A percentile compares a stretch with the other conserved stretches of the same genome.
Evolutionary conservation across 2,797 vertebrate genomes (phyloP).

Genomic region (Enteromius paludinosus): DNA sequence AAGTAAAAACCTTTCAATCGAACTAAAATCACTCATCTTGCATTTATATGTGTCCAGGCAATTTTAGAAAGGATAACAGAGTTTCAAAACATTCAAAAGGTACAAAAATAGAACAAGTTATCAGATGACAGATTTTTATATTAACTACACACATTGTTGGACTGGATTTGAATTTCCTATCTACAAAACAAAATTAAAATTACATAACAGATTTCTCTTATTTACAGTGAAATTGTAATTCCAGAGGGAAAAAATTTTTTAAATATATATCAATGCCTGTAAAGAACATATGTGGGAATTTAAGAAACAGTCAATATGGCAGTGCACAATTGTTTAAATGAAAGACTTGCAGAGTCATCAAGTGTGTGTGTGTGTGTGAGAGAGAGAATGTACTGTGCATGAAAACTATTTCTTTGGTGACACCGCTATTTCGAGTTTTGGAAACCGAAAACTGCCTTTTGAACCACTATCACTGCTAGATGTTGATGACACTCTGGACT

Average conservation of each 20-base stretch:
- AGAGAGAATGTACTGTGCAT: slow-evolving; percentile 20
- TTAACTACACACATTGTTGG: slow-evolving; percentile 63
- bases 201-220: slow-evolving; percentile 83
- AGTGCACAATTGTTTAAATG: slow-evolving; percentile 53
- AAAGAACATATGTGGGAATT: slow-evolving; percentile 45
- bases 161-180: slow-evolving; percentile 81
- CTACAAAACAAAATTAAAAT: slow-evolving; percentile 80
- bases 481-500: slow-evolving; percentile 86
- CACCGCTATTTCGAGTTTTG: slow-evolving; percentile 81
- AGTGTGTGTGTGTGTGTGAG: slow-evolving; percentile 22
- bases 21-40: slow-evolving; percentile 56
- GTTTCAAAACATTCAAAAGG: slow-evolving; percentile 58
- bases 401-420: slow-evolving; percentile 83
- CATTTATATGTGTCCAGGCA: slow-evolving; percentile 66
- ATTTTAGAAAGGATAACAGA: slow-evolving; percentile 69
- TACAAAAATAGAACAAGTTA: slow-evolving; percentile 75
- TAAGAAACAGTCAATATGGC: slow-evolving; percentile 56
- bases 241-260: background rate
- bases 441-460: slow-evolving; percentile 79
- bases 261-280: slow-evolving; percentile 35
- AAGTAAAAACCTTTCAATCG: slow-evolving; percentile 67
- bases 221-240: slow-evolving; percentile 81
- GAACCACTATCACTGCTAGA: slow-evolving; percentile 88
- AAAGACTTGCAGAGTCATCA: slow-evolving; percentile 40
- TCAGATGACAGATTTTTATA: slow-evolving; percentile 65